Conservation (phyloP, 2,113 vertebrate species). For the Cyanistes caeruleus region DNA sequence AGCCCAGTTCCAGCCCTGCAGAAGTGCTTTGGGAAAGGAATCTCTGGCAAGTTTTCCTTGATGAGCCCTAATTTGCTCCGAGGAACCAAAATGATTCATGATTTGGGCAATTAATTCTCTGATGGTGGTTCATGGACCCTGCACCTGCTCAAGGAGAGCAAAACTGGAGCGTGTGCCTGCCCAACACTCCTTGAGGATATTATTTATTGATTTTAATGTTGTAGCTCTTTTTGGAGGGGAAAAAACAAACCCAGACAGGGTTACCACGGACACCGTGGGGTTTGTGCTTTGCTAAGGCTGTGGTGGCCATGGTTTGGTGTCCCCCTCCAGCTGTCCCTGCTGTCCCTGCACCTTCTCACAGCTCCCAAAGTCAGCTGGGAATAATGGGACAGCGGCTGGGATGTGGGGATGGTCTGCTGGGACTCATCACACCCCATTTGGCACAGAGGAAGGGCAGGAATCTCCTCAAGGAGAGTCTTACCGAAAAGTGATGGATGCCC, state of each 20-base stretch:
- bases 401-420: background rate
- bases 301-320: background rate
- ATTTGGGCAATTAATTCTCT: background rate
- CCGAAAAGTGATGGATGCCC: background rate
- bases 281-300: background rate
- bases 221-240: background rate
- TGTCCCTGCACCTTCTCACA: background rate
- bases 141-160: background rate
- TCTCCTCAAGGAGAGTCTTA: background rate
- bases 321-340: background rate
- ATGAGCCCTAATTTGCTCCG: background rate
- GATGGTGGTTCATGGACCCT: background rate
- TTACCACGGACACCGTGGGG: rapidly evolving
- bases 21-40: background rate
- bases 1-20: background rate
- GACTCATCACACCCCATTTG: background rate
- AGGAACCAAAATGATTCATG: background rate
- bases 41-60: background rate
- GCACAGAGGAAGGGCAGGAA: background rate
- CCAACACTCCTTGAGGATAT: background rate
- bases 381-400: rapidly evolving
- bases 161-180: background rate
- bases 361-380: background rate
- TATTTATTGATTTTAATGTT: background rate
- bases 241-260: rapidly evolving